These are phyloP conservation scores for Apteryx mantelli DNA, from an alignment of 2,113 vertebrate genomes.

Conservation along the genomic window DNA sequence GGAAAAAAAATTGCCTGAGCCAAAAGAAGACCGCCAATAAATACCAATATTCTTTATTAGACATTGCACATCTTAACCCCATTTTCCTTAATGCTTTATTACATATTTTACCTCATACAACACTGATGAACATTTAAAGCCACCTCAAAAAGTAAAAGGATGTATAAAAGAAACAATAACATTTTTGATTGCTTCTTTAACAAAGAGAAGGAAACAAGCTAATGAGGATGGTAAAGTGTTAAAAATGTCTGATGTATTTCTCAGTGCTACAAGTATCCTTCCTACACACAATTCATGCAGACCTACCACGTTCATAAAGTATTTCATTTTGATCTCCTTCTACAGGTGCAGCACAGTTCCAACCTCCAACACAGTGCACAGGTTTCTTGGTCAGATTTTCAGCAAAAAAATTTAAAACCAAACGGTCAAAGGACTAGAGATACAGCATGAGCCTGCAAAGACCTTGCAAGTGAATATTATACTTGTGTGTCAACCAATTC, in stretches of 20 bases:
- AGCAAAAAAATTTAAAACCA: neutral
- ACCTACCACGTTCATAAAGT: neutral
- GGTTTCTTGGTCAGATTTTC: neutral
- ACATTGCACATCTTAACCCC: neutral
- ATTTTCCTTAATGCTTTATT: constrained; percentile 20
- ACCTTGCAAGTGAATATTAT: neutral
- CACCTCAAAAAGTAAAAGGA: neutral
- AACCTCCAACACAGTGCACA: neutral
- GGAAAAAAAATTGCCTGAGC: neutral
- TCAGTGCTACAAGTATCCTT: neutral
- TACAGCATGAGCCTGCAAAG: neutral
- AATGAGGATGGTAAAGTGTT: neutral
- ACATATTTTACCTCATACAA: neutral
- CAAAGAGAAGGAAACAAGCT: neutral
- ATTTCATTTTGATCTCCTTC: neutral
- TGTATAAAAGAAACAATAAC: neutral
- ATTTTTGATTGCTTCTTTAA: neutral
- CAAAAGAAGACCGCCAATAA: constrained; percentile 10
- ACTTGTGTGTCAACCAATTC: neutral
- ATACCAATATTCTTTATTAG: constrained; percentile 13
- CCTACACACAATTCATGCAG: neutral
- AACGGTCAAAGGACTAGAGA: neutral
- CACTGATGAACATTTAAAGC: neutral
- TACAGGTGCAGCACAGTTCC: neutral
- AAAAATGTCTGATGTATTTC: neutral